These are phyloP conservation scores for Lithosia quadra DNA, from an alignment of 2,888 invertebrate genomes.

Conservation along the genomic window DNA sequence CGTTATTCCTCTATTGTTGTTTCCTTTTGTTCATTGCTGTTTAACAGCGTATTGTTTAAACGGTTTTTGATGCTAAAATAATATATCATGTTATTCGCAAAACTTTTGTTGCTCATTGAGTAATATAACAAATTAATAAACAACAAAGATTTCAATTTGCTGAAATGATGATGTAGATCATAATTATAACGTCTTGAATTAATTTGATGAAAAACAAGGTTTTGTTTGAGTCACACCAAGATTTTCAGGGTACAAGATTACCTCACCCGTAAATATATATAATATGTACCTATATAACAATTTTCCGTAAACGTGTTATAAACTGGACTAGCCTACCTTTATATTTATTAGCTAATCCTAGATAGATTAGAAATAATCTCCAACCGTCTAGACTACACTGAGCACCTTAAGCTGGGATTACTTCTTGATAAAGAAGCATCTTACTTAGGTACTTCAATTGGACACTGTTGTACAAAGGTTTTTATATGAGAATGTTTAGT, in stretches of 20 bases:
- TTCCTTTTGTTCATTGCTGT: conserved; percentile 39
- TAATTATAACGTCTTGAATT: too few relatives aligned
- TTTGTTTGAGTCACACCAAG: too few relatives aligned
- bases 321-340: not conserved
- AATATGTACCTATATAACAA: too few relatives aligned
- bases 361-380: conserved; percentile 4
- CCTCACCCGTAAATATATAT: too few relatives aligned
- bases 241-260: too few relatives aligned
- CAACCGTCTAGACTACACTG: not conserved
- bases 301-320: not conserved
- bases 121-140: not conserved
- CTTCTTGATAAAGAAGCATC: not conserved
- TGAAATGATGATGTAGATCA: too few relatives aligned
- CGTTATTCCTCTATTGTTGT: conserved; percentile 40
- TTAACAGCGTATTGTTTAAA: conserved; percentile 25
- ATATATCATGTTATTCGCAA: conserved; percentile 4
- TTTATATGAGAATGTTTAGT: not conserved
- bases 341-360: conserved; percentile 4
- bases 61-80: conserved; percentile 3
- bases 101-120: too few relatives aligned
- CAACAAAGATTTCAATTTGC: too few relatives aligned
- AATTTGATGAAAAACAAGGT: too few relatives aligned
- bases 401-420: not conserved
- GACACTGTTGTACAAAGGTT: not conserved
- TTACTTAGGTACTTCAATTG: not conserved